Evolutionary conservation across 2,888 invertebrate species (phyloP), one percentile per base, ranked within the genome.

Genomic region (Hololepta plana): DNA sequence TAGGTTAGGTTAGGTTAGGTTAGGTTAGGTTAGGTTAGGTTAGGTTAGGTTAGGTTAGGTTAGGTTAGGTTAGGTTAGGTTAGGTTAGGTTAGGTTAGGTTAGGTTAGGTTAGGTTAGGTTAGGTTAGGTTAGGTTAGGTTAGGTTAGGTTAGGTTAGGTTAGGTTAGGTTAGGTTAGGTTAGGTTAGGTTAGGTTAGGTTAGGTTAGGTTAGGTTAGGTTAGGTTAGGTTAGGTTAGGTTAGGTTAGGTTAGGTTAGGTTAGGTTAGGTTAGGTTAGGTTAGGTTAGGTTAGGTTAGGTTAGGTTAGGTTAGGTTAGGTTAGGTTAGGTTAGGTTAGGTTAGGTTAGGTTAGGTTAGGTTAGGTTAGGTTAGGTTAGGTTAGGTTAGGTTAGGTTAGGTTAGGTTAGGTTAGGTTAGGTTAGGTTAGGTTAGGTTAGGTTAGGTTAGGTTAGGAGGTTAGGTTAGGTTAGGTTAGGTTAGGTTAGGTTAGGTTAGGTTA

Each of bases 31-130:
- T 31, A 29, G 33, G 33, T 33, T 31, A 33, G 33, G 33, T 26
- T 31, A 33, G 33, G 33, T 31, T 33, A 28, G 31, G 31, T 31
- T 31, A 31, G 33, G 33, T 28, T 28, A 33, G 31, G 33, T 31
- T 31, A 28, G 33, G 33, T 31, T 28, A 33, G 33, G 33, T 28
- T 31, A 33, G 33, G 33, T 31, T 33, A 31, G 33, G 33, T 31
- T 29, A 29, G 31, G 33, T 26, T 31, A 31, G 28, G 31, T 28
- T 31, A 27, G 26, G 31, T 28, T 28, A 31, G 28, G 31, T 20
- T 27, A 25, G 24, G 30, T 25, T 31, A 27, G 28, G 31, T 31
- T 24, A 27, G 28, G 31, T 27, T 25, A 30, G 28, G 31, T 27
- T 33, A 27, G 30, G 32, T 30, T 32, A 30, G 32, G 34, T 27